Conservation (phyloP, 2,113 vertebrate species). For the Perca schrenkii region DNA sequence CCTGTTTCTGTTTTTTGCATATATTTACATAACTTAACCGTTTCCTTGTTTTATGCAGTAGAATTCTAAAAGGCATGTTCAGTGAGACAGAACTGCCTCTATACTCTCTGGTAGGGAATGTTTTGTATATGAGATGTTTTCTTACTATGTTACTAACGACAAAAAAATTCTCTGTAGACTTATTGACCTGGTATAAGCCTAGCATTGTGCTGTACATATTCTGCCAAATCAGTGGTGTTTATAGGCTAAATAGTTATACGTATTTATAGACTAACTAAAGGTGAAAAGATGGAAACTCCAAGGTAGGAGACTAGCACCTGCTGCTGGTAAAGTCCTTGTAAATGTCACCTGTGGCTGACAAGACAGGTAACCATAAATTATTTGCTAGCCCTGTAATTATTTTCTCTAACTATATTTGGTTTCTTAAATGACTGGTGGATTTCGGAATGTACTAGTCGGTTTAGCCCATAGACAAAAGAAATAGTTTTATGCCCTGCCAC, state of each 20-base stretch:
- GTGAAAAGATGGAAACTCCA: neutral
- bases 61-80: constrained; percentile 43
- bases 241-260: neutral
- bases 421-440: neutral
- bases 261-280: neutral
- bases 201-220: neutral
- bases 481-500: neutral
- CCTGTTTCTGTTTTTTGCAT: constrained; percentile 70
- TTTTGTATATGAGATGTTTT: constrained; percentile 53
- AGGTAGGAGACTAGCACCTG: neutral
- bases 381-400: constrained; percentile 16
- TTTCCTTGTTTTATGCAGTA: constrained; percentile 60
- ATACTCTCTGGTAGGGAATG: constrained; percentile 28
- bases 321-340: constrained; percentile 18
- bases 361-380: neutral
- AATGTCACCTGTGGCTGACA: constrained; percentile 27
- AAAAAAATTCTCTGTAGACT: constrained; percentile 15
- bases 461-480: neutral
- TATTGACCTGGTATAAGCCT: neutral
- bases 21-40: constrained; percentile 75
- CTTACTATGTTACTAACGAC: constrained; percentile 5
- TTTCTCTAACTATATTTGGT: neutral
- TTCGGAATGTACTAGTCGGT: neutral
- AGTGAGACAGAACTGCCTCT: constrained; percentile 57
- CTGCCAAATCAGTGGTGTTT: neutral